A percentile compares a stretch with the other conserved stretches of the same genome.
phyloP scores from a whole-genome alignment of 1,140 invertebrate species.

The Ceratina calcarata region DNA sequence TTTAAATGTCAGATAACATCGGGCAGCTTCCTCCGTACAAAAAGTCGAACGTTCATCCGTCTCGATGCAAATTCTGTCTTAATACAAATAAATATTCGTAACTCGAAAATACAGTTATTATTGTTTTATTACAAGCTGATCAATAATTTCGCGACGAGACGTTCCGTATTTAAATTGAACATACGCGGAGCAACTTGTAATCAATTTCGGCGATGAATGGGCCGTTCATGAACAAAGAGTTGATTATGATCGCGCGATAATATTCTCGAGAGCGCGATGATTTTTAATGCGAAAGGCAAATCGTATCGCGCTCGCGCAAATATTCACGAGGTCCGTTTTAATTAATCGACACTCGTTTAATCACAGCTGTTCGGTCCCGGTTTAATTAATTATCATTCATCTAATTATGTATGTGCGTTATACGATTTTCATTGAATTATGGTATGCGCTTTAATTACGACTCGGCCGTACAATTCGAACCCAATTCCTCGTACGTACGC shows the following conservation, averaged over 20 bases:
- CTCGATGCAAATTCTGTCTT: too few species aligned
- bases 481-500: neutral
- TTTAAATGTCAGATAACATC: neutral
- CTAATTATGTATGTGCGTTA: conserved; percentile 36
- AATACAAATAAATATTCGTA: too few species aligned
- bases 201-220: neutral
- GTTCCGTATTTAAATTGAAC: too few species aligned
- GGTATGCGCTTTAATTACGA: conserved; percentile 39
- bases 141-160: too few species aligned
- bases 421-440: conserved; percentile 34
- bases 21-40: too few species aligned
- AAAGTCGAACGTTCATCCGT: too few species aligned
- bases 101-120: too few species aligned
- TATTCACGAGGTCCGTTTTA: conserved; percentile 34
- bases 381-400: conserved; percentile 51
- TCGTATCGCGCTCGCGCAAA: conserved; percentile 3
- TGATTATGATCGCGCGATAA: neutral
- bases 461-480: neutral
- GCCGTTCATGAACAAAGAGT: neutral
- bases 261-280: neutral
- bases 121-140: too few species aligned
- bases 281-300: conserved; percentile 32
- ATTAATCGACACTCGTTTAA: conserved; percentile 44
- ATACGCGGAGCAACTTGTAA: neutral
- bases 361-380: conserved; percentile 9